Percentiles rank a stretch among this genome's conserved stretches.
Evolutionary conservation across 30 jellyfish, hydroid and myxozoan species (phyloP).

Genomic region (Mastigias papua): DNA sequence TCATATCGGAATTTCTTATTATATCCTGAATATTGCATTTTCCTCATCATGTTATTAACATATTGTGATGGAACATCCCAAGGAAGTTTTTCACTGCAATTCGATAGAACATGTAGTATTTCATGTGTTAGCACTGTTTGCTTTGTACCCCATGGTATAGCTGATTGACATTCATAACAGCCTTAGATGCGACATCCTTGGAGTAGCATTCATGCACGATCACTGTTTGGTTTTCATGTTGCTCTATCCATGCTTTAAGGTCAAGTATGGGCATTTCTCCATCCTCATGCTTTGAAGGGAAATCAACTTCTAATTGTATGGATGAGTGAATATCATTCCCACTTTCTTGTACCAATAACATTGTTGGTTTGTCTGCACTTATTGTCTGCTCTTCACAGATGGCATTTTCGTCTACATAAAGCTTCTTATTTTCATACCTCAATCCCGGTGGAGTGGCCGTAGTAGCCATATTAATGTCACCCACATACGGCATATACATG

Average conservation of each 20-base stretch:
- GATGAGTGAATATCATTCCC: slow-evolving; percentile 44
- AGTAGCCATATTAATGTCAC: slow-evolving; percentile 12
- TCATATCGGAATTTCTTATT: no score
- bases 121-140: not conserved
- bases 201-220: slow-evolving; percentile 40
- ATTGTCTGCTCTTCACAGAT: not conserved
- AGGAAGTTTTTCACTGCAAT: no score
- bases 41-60: no score
- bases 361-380: not conserved
- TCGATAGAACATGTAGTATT: slow-evolving; percentile 30
- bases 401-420: not conserved
- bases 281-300: slow-evolving; percentile 28
- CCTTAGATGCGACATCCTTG: slow-evolving; percentile 36
- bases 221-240: not conserved
- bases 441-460: slow-evolving; percentile 1
- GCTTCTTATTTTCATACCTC: not conserved
- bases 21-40: no score
- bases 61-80: no score
- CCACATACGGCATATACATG: not conserved
- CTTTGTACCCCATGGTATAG: not conserved
- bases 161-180: slow-evolving; percentile 33
- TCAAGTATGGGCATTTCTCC: slow-evolving; percentile 40
- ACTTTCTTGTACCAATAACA: not conserved
- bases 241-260: not conserved
- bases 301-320: slow-evolving; percentile 26